Percentiles rank a stretch among this genome's conserved stretches.
Conservation (phyloP, 2,797 vertebrate species). For the Rhinogobio ventralis region DNA sequence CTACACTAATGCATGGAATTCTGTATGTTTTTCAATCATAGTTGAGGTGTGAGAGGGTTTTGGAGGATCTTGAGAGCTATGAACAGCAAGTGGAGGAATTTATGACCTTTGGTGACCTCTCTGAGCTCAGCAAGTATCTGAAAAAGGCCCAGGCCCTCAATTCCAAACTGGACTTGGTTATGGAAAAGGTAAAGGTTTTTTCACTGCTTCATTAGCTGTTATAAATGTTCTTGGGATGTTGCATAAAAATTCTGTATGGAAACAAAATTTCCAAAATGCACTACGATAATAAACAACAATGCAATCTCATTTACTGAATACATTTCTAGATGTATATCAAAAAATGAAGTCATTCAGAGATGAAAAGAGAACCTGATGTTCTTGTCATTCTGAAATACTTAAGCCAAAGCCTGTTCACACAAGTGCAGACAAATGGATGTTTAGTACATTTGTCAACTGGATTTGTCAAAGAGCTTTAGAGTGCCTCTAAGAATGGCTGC, state of each 20-base stretch:
- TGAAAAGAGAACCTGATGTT: neutral
- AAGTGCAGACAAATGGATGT: neutral
- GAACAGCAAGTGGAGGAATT: conserved; percentile 83
- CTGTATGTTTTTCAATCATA: conserved; percentile 63
- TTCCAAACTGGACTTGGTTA: conserved; percentile 81
- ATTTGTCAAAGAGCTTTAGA: conserved; percentile 11
- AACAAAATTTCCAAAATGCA: neutral
- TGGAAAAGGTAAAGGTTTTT: conserved; percentile 78
- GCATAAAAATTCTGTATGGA: neutral
- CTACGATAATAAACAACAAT: neutral
- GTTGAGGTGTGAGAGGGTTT: conserved; percentile 79
- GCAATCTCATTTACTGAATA: no score
- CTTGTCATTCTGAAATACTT: neutral
- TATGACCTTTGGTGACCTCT: conserved; percentile 76
- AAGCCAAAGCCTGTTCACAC: neutral
- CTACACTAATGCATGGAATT: conserved; percentile 12
- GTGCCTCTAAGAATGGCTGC: neutral
- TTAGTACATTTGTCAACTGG: neutral
- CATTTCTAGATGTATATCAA: neutral
- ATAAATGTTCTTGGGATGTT: neutral
- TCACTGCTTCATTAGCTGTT: neutral
- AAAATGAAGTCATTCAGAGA: neutral
- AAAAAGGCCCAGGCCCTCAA: conserved; percentile 84
- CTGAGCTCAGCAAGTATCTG: conserved; percentile 82
- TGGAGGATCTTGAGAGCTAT: conserved; percentile 85